These are phyloP conservation scores for Actenoides hombroni DNA, from an alignment of 2,113 vertebrate genomes.

Conservation along the genomic window DNA sequence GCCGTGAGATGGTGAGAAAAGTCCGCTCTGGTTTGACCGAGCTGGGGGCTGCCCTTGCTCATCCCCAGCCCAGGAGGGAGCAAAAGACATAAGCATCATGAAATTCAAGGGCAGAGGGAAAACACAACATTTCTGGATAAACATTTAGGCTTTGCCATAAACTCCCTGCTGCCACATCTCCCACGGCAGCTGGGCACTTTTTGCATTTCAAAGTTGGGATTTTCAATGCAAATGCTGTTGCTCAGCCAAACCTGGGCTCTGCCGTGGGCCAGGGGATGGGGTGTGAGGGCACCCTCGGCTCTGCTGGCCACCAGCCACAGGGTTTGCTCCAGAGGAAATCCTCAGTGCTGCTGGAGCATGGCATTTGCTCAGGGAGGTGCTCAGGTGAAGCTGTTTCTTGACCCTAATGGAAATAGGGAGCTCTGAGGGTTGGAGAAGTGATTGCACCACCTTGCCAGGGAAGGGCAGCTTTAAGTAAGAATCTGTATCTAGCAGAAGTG, in stretches of 20 bases:
- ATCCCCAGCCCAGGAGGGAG: neutral
- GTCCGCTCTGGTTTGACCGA: fast-evolving
- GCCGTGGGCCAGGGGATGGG: neutral
- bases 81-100: neutral
- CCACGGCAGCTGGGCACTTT: neutral
- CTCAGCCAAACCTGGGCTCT: neutral
- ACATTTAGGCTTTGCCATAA: neutral
- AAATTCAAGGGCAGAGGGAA: neutral
- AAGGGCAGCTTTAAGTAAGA: neutral
- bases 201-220: slow-evolving; percentile 58
- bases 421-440: fast-evolving
- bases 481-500: neutral
- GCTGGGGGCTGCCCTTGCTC: neutral
- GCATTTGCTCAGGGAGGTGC: neutral
- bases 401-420: neutral
- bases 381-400: neutral
- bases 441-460: neutral
- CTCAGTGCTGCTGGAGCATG: neutral
- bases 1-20: neutral
- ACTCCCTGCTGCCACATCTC: neutral
- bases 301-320: neutral
- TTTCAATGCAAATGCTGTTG: slow-evolving; percentile 59
- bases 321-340: neutral
- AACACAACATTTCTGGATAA: neutral
- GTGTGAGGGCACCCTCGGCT: neutral